Percentiles rank a stretch among this genome's conserved stretches.
Conservation (phyloP, 2,888 invertebrate genomes). For the Nemapogon koenigi region DNA sequence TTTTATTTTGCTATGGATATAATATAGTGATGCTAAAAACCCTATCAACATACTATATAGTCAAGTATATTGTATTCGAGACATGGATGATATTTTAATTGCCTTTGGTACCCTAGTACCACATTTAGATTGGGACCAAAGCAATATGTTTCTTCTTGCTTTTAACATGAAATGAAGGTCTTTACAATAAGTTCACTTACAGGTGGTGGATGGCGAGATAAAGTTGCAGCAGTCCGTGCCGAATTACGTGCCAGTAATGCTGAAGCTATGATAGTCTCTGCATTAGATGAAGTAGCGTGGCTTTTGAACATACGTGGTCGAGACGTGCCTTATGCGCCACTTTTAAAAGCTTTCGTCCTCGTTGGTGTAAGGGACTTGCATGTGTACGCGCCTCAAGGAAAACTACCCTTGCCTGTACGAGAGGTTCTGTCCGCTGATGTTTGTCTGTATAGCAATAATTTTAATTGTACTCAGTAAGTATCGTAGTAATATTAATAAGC, state of each 20-base stretch:
- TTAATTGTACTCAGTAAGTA: constrained; percentile 57
- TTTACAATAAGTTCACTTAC: too few species aligned
- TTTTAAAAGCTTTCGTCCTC: constrained; percentile 77
- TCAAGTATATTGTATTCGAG: too few species aligned
- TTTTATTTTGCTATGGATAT: too few species aligned
- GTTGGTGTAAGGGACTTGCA: constrained; percentile 70
- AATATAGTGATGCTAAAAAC: too few species aligned
- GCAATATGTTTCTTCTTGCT: too few species aligned
- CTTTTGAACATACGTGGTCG: constrained; percentile 86
- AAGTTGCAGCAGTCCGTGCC: constrained; percentile 71
- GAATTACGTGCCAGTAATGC: constrained; percentile 68
- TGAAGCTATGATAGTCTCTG: constrained; percentile 83
- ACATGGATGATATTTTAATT: too few species aligned
- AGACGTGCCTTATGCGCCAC: constrained; percentile 83
- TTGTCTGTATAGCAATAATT: constrained; percentile 67
- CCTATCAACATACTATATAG: too few species aligned
- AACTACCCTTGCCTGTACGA: constrained; percentile 64
- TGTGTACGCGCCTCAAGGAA: constrained; percentile 73
- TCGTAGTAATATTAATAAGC: neutral
- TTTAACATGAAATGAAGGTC: too few species aligned
- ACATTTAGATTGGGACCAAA: too few species aligned
- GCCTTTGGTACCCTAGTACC: too few species aligned
- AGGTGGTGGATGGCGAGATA: constrained; percentile 79
- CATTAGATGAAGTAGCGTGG: constrained; percentile 89
- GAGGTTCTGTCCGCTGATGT: constrained; percentile 60